phyloP scores from a whole-genome alignment of 2,113 vertebrate species.

The Myotis brandtii region DNA sequence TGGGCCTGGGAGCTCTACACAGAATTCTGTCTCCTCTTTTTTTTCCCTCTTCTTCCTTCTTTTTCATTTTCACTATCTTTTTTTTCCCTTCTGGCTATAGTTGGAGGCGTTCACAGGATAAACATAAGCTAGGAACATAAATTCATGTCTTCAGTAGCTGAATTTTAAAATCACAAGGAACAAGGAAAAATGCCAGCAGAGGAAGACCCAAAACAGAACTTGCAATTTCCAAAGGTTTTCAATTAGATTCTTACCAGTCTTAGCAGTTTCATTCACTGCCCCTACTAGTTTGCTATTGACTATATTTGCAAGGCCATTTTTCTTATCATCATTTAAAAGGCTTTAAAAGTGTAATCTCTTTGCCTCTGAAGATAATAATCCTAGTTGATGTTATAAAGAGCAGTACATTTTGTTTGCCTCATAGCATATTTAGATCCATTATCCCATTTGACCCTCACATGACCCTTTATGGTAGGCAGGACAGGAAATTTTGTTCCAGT shows the following conservation, averaged over 20 bases:
- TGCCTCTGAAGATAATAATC: slow-evolving; percentile 27
- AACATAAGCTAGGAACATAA: background rate
- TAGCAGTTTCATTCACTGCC: background rate
- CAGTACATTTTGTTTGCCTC: background rate
- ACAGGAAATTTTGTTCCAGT: background rate
- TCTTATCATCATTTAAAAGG: slow-evolving; percentile 46
- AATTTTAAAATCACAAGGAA: background rate
- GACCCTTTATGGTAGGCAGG: background rate
- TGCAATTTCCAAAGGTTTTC: slow-evolving; percentile 18
- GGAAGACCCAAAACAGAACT: background rate
- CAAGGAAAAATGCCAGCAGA: background rate
- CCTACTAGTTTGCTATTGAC: background rate
- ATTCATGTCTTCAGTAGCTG: background rate
- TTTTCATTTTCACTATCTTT: background rate
- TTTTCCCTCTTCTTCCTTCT: background rate
- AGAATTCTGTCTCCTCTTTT: background rate
- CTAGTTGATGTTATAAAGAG: background rate
- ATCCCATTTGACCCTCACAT: background rate
- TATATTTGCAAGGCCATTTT: background rate
- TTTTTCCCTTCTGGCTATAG: background rate
- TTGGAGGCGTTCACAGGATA: background rate
- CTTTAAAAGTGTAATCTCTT: slow-evolving; percentile 38
- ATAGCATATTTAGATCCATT: background rate
- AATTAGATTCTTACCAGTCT: background rate
- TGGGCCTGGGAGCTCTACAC: no score